Evolutionary conservation across 2,888 invertebrate genomes (phyloP), one percentile per base, ranked within the genome.

Genomic region (Xanthia icteritia): DNA sequence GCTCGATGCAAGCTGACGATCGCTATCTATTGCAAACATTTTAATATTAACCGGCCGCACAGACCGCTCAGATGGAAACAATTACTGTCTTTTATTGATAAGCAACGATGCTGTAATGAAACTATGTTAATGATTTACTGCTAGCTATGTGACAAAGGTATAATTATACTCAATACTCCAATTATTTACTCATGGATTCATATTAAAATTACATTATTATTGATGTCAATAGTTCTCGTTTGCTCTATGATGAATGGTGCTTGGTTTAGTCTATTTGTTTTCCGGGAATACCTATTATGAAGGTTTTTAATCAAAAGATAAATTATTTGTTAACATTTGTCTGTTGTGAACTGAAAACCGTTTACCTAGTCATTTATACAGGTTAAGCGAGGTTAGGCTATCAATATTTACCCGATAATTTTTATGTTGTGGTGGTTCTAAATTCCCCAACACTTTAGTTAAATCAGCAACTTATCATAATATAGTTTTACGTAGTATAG

Each of bases 11-110:
- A 92, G 91, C 92, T 90, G 92, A 84, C 92, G 90, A 89, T 89
- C 86, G 81, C 86, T 90, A 93, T 93, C 92, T 93, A 94, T 94
- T 92, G 92, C 93, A 94, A 94, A 93, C 91, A 93, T 93, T 94
- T 94, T 93, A 93, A 94, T 93, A 94, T 92, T 90, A 90, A 87
- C 88, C 85, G 77, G 73, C 82, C 76, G 80, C 79, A 70, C 64
- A 71, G 56, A 60, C 64, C 42, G 27, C 73, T 79, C 83, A 68
- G 74, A 81, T 81, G 87, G 86, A 89, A 90, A 89, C 90, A 92
- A 94, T 94, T 92, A 91, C 90, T 89, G 89, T 86, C 90, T 89
- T 92, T 92, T 91, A 93, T 92, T 92, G 92, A 93, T 93, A 92
- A 92, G 90, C 92, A 87, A 91, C 86, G 88, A 88, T 83, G 86